phyloP scores from a whole-genome alignment of 2,888 invertebrate genomes.

The Thysanoteuthis rhombus region DNA sequence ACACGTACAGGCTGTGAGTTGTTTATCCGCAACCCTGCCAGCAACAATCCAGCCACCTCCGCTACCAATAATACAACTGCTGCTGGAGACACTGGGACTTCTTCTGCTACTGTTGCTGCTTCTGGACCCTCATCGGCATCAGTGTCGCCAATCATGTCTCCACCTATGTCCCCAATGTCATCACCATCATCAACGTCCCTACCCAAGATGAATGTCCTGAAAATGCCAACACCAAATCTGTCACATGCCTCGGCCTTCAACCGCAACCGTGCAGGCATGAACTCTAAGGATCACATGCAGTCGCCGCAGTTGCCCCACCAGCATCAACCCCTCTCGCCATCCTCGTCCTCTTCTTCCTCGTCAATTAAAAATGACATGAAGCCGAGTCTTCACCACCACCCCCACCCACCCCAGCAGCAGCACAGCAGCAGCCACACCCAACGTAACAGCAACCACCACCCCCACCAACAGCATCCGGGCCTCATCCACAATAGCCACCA shows the following conservation, averaged over 20 bases:
- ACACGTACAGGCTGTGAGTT: constrained; percentile 25
- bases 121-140: background rate
- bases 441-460: background rate
- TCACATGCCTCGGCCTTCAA: constrained; percentile 13
- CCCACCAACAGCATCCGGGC: background rate
- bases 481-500: background rate
- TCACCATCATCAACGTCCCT: background rate
- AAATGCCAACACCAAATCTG: background rate
- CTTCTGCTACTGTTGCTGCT: background rate
- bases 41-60: background rate
- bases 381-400: background rate
- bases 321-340: background rate
- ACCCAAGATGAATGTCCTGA: constrained; percentile 24
- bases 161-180: background rate
- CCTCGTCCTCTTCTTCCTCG: background rate
- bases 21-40: background rate
- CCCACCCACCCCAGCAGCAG: background rate
- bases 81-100: background rate
- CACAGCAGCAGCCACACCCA: background rate
- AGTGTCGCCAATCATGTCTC: constrained; percentile 23
- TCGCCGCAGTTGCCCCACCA: background rate
- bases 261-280: background rate
- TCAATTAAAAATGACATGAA: background rate
- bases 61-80: background rate
- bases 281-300: background rate